These are phyloP conservation scores for Nipponacmea schrenckii DNA, from an alignment of 2,888 invertebrate species.

Conservation along the genomic window DNA sequence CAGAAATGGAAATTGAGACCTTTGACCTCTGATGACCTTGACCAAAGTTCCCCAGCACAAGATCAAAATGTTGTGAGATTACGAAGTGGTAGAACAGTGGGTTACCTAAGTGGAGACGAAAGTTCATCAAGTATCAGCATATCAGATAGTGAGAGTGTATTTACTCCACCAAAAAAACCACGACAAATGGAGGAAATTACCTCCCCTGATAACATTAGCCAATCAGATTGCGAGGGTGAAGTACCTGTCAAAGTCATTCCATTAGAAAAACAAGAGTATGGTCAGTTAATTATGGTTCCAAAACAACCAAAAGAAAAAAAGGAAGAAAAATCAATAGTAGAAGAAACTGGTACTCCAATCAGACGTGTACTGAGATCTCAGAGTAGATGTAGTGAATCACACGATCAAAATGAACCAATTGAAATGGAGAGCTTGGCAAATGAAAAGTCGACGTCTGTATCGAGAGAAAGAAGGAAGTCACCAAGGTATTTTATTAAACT, in stretches of 20 bases:
- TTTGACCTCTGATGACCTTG: not conserved
- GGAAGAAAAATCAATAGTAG: not conserved
- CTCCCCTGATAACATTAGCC: not conserved
- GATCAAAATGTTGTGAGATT: not conserved
- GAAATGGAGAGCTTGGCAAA: too few species aligned
- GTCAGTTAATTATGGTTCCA: not conserved
- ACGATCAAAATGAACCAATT: too few species aligned
- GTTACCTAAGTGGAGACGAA: not conserved
- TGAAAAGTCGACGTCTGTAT: too few species aligned
- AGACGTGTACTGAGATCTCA: not conserved
- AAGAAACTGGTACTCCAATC: not conserved
- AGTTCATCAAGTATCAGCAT: not conserved
- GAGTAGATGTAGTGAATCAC: not conserved
- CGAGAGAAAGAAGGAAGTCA: too few species aligned
- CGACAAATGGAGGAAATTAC: not conserved
- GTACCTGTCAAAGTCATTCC: not conserved
- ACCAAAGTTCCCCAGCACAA: not conserved
- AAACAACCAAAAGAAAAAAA: not conserved
- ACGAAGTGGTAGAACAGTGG: not conserved
- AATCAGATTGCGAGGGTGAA: not conserved
- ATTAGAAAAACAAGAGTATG: not conserved
- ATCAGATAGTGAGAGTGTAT: not conserved
- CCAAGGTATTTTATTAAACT: too few species aligned
- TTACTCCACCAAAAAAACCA: not conserved
- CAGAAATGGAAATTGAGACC: not conserved